Percentiles rank a stretch among this genome's conserved stretches.
Evolutionary conservation across 2,113 vertebrate genomes (phyloP).

Genomic region (Maccullochella peelii): DNA sequence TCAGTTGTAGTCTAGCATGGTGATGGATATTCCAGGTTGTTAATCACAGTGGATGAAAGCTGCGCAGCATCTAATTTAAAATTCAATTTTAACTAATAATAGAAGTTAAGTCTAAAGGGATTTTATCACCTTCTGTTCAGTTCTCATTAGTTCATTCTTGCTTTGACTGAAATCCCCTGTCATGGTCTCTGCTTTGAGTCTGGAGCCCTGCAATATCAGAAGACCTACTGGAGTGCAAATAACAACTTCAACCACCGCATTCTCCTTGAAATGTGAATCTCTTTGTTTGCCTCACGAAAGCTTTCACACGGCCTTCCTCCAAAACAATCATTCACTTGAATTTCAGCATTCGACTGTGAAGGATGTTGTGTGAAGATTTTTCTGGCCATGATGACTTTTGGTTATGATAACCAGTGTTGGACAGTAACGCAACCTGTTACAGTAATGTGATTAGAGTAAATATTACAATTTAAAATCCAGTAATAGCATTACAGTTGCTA

Average conservation of each 20-base stretch:
- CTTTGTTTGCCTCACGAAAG: slow-evolving; percentile 47
- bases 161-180: slow-evolving; percentile 54
- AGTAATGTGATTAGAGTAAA: no score
- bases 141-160: slow-evolving; percentile 49
- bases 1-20: background rate
- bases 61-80: slow-evolving; percentile 47
- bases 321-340: slow-evolving; percentile 55
- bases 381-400: background rate
- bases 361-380: background rate
- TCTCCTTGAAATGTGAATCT: slow-evolving; percentile 35
- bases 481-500: background rate
- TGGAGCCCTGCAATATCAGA: slow-evolving; percentile 39
- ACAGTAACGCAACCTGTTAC: background rate
- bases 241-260: slow-evolving; percentile 5
- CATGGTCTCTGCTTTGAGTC: slow-evolving; percentile 40
- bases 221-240: slow-evolving; percentile 46
- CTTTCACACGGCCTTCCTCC: slow-evolving; percentile 20
- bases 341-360: slow-evolving; percentile 49
- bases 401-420: background rate
- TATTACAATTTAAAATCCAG: no score
- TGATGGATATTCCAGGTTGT: background rate
- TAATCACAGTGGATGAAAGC: slow-evolving; percentile 50
- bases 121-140: slow-evolving; percentile 53
- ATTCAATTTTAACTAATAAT: slow-evolving; percentile 43
- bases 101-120: slow-evolving; percentile 48